A percentile compares a stretch with the other conserved stretches of the same genome.
Evolutionary conservation across 2,113 vertebrate genomes (phyloP).

Genomic region (Forbesichthys agassizii): DNA sequence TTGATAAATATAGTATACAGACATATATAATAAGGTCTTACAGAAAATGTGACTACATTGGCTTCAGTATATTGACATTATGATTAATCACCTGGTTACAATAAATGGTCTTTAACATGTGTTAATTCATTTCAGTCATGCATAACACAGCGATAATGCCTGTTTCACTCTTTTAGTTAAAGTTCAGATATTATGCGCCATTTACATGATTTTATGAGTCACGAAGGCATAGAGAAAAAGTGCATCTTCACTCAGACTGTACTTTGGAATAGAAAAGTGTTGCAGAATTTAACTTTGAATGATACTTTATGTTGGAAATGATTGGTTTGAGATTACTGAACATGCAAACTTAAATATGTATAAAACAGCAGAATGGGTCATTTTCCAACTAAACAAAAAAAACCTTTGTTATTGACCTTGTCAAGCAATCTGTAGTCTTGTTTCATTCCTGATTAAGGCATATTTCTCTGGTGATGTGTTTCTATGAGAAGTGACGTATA

Average conservation of each 20-base stretch:
- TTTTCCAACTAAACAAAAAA: not conserved
- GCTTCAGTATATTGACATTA: not conserved
- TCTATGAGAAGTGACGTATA: constrained; percentile 40
- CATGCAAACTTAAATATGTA: too few species aligned
- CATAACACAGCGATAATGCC: too few species aligned
- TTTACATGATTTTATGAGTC: not conserved
- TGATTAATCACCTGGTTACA: not conserved
- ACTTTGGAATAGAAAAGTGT: too few species aligned
- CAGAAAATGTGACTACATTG: too few species aligned
- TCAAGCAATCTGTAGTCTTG: constrained; percentile 30
- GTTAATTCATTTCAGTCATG: constrained; percentile 21
- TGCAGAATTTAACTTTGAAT: too few species aligned
- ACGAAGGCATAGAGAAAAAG: not conserved
- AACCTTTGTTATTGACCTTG: constrained; percentile 49
- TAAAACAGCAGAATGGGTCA: too few species aligned
- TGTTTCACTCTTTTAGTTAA: too few species aligned
- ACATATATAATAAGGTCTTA: not conserved
- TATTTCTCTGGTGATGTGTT: constrained; percentile 11
- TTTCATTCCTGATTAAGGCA: constrained; percentile 29
- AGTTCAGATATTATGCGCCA: too few species aligned
- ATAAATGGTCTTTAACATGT: not conserved
- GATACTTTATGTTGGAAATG: too few species aligned
- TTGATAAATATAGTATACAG: too few species aligned
- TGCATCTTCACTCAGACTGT: too few species aligned
- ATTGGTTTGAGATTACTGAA: too few species aligned